These are phyloP conservation scores for Ricordea florida DNA, from an alignment of 92 coral and sea anemone genomes.

Conservation along the genomic window DNA sequence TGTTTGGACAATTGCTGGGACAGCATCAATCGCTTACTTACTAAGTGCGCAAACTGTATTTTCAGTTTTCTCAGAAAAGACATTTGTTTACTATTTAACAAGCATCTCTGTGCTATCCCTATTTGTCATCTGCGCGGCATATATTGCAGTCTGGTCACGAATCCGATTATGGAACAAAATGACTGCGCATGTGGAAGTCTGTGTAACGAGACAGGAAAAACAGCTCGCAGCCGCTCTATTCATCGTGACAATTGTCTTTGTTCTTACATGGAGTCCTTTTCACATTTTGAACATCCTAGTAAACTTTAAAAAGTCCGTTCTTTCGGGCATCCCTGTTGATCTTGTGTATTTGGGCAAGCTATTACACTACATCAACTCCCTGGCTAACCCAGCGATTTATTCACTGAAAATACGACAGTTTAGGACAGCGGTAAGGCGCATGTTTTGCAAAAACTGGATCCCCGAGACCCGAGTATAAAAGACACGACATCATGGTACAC, in stretches of 20 bases:
- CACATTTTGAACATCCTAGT: slow-evolving; percentile 73
- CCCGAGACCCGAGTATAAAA: slow-evolving; percentile 28
- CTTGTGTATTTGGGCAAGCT: slow-evolving; percentile 63
- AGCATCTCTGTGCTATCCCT: slow-evolving; percentile 62
- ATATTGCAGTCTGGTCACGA: slow-evolving; percentile 56
- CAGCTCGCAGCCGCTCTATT: slow-evolving; percentile 61
- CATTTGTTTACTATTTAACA: slow-evolving; percentile 54
- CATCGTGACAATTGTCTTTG: slow-evolving; percentile 66
- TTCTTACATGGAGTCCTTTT: slow-evolving; percentile 75
- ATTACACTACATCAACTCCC: slow-evolving; percentile 75
- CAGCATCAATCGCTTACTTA: slow-evolving; percentile 42
- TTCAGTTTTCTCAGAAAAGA: slow-evolving; percentile 20
- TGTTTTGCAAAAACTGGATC: slow-evolving; percentile 33
- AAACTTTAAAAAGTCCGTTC: slow-evolving; percentile 23
- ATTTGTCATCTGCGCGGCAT: slow-evolving; percentile 49
- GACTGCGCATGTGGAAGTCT: slow-evolving; percentile 15
- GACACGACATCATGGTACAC: no score
- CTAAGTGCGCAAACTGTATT: slow-evolving; percentile 36
- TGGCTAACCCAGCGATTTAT: slow-evolving; percentile 76
- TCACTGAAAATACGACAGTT: slow-evolving; percentile 81
- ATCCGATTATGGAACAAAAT: slow-evolving; percentile 20
- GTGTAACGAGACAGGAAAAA: slow-evolving; percentile 47
- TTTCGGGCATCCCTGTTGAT: slow-evolving; percentile 32
- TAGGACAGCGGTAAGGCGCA: slow-evolving; percentile 38
- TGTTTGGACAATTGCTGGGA: slow-evolving; percentile 65